Evolutionary conservation across 2,888 invertebrate species (phyloP).

Genomic region (Pristionchus mayeri): DNA sequence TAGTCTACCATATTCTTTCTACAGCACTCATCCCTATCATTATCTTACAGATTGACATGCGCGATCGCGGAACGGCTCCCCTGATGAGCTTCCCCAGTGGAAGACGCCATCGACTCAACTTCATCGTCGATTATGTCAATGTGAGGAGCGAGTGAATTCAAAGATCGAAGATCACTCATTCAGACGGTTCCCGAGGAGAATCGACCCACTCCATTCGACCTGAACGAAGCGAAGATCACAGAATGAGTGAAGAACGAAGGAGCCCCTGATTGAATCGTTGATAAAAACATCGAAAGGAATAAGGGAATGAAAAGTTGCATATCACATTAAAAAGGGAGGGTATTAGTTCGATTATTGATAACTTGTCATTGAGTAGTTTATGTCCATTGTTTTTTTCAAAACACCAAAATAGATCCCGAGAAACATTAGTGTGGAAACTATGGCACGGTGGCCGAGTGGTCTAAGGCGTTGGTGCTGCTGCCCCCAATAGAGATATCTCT

Average conservation of each 20-base stretch:
- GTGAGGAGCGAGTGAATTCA: background rate
- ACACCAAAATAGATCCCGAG: background rate
- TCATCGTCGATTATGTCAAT: slow-evolving; percentile 34
- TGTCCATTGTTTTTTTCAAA: background rate
- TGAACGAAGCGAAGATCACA: background rate
- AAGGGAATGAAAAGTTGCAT: no score
- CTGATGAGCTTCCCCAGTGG: background rate
- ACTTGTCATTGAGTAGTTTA: no score
- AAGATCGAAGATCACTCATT: slow-evolving; percentile 9
- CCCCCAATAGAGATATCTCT: background rate
- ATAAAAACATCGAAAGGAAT: no score
- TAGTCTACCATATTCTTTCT: background rate
- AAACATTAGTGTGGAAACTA: background rate
- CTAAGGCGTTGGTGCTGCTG: background rate
- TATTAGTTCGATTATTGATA: no score
- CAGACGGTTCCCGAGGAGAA: background rate
- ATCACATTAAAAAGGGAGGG: no score
- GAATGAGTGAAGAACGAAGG: no score
- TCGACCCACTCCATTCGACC: slow-evolving; percentile 10
- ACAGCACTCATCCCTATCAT: no score
- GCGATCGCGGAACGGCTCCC: background rate
- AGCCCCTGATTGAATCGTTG: no score
- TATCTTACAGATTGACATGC: background rate
- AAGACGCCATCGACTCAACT: background rate
- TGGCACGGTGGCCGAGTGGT: slow-evolving; percentile 1